phyloP scores from a whole-genome alignment of 2,797 vertebrate species.

The Smutsia gigantea region DNA sequence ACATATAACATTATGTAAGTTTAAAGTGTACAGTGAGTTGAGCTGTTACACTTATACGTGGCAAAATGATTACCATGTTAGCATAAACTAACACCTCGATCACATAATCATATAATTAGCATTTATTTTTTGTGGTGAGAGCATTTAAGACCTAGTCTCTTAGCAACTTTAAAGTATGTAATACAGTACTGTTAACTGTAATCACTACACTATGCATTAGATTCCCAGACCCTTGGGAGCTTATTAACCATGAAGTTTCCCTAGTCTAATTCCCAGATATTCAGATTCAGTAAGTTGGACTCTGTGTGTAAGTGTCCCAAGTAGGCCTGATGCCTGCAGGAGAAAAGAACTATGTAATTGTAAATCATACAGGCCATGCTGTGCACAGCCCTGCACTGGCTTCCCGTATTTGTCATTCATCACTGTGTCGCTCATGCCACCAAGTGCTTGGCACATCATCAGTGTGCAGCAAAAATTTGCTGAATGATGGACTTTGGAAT shows the following conservation, averaged over 20 bases:
- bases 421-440: rapidly evolving
- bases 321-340: not conserved
- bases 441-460: not conserved
- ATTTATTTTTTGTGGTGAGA: not conserved
- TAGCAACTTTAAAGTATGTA: not conserved
- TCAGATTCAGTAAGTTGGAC: not conserved
- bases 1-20: not conserved
- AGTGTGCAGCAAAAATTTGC: not conserved
- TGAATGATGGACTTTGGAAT: not conserved
- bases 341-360: too few species aligned
- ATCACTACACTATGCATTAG: not conserved
- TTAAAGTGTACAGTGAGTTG: not conserved
- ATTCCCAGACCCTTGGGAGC: not conserved
- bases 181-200: not conserved
- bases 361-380: not conserved
- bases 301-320: not conserved
- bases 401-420: not conserved
- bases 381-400: not conserved
- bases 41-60: not conserved
- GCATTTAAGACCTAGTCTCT: not conserved
- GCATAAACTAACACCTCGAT: not conserved
- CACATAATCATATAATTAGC: not conserved
- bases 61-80: not conserved
- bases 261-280: not conserved
- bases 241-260: not conserved